These are phyloP conservation scores for Bergia sp. DNA, from an alignment of 92 coral and sea anemone species.

Conservation along the genomic window DNA sequence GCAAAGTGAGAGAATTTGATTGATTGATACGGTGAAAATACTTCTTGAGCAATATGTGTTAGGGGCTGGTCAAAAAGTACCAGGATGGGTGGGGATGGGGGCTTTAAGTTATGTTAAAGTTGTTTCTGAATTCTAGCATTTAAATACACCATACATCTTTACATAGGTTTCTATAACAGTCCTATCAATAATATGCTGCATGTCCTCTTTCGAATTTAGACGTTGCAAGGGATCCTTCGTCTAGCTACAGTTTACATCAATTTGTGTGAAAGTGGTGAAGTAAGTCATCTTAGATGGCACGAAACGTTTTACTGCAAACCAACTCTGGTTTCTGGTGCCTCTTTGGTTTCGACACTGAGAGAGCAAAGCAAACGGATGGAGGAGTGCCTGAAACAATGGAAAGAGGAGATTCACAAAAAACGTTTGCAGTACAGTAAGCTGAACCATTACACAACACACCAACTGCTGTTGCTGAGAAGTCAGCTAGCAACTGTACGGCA, in stretches of 20 bases:
- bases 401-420: slow-evolving; percentile 53
- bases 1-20: too few species aligned
- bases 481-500: slow-evolving; percentile 66
- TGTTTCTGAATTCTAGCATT: too few species aligned
- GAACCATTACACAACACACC: slow-evolving; percentile 84
- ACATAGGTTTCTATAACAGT: too few species aligned
- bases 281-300: slow-evolving; percentile 79
- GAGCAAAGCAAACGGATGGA: slow-evolving; percentile 62
- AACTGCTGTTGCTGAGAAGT: slow-evolving; percentile 71
- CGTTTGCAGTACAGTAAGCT: slow-evolving; percentile 59
- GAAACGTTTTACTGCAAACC: slow-evolving; percentile 59
- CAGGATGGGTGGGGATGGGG: too few species aligned
- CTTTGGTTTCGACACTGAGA: slow-evolving; percentile 36
- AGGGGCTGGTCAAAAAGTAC: too few species aligned
- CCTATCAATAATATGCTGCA: neutral
- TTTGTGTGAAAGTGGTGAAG: slow-evolving; percentile 84
- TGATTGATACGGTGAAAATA: too few species aligned
- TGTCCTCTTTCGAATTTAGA: slow-evolving; percentile 30
- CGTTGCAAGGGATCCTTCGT: slow-evolving; percentile 64
- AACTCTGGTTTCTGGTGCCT: slow-evolving; percentile 15
- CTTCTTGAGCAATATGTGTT: too few species aligned
- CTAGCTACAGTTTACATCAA: slow-evolving; percentile 62
- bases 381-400: slow-evolving; percentile 66
- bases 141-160: too few species aligned
- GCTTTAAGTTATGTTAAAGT: too few species aligned